Evolutionary conservation across 1,140 invertebrate genomes (phyloP).

Genomic region (Diabrotica undecimpunctata): DNA sequence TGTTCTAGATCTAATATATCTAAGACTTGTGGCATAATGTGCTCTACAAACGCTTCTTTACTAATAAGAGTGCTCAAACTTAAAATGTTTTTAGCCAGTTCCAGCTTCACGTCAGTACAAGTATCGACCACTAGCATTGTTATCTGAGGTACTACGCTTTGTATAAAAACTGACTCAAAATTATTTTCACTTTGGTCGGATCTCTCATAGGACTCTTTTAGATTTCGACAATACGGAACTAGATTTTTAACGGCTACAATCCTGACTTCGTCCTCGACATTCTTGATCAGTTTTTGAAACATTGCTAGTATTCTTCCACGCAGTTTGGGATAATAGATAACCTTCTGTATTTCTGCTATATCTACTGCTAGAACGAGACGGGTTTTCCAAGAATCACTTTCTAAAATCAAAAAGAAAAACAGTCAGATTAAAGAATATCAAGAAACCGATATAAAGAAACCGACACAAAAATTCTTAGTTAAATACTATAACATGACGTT

Average conservation of each 20-base stretch:
- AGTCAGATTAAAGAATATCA: no score
- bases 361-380: conserved; percentile 32
- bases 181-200: conserved; percentile 22
- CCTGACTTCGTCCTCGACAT: conserved; percentile 37
- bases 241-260: conserved; percentile 32
- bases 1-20: conserved; percentile 34
- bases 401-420: conserved; percentile 25
- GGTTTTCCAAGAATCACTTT: conserved; percentile 37
- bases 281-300: conserved; percentile 32
- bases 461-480: background rate
- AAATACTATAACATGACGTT: background rate
- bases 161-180: conserved; percentile 35
- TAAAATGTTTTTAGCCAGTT: conserved; percentile 35
- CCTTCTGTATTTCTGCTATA: conserved; percentile 33
- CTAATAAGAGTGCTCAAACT: conserved; percentile 29
- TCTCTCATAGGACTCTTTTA: conserved; percentile 31
- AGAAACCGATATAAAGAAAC: background rate
- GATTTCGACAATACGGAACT: conserved; percentile 30
- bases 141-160: conserved; percentile 37
- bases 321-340: conserved; percentile 23
- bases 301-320: conserved; percentile 28
- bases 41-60: conserved; percentile 32
- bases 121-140: conserved; percentile 31
- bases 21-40: conserved; percentile 35
- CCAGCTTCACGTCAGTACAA: conserved; percentile 33